Percentiles rank a stretch among this genome's conserved stretches.
These are phyloP conservation scores for Mixornis gularis DNA, from an alignment of 2,113 vertebrate species.

Conservation along the genomic window DNA sequence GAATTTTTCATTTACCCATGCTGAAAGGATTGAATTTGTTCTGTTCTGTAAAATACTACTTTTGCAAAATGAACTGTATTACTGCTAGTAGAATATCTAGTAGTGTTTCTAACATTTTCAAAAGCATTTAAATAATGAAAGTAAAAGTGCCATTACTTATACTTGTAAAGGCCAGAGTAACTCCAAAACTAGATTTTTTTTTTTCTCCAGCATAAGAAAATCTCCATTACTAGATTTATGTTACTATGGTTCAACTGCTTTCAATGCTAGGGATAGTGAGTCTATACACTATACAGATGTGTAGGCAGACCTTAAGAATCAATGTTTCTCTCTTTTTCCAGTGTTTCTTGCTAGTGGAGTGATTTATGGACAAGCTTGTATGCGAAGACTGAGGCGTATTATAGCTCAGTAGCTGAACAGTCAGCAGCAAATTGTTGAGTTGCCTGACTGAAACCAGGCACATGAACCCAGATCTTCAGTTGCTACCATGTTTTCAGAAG, in stretches of 20 bases:
- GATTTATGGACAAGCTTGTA: background rate
- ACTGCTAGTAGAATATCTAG: background rate
- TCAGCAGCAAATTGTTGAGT: background rate
- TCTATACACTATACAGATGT: background rate
- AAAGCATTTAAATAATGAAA: background rate
- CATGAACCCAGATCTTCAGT: background rate
- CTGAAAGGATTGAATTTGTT: background rate
- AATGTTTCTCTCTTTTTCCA: background rate
- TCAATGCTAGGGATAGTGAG: background rate
- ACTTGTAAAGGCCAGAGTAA: background rate
- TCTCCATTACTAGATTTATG: background rate
- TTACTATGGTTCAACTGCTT: background rate
- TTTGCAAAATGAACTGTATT: background rate
- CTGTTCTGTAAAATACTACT: background rate
- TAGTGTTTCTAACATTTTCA: background rate
- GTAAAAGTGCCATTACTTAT: background rate
- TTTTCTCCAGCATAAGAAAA: background rate
- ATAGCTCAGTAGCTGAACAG: background rate
- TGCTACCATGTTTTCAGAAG: background rate
- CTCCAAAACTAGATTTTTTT: background rate
- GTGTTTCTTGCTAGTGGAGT: background rate
- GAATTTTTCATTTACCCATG: background rate
- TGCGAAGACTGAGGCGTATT: background rate
- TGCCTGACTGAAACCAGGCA: background rate
- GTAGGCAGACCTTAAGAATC: background rate